Conservation (phyloP, 2,797 vertebrate genomes). For the Darevskia mixta region DNA sequence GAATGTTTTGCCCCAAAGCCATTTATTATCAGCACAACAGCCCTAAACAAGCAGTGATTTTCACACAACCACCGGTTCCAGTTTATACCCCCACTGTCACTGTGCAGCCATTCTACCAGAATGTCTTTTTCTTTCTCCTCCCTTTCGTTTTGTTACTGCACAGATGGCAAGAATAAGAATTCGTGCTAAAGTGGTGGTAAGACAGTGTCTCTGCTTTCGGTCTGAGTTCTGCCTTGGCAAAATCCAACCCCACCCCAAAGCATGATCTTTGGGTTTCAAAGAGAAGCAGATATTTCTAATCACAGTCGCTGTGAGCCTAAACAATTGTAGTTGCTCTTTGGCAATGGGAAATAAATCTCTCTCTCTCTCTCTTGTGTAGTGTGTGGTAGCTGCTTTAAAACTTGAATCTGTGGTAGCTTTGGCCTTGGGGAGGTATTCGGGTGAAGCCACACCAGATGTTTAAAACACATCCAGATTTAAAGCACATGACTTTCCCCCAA, state of each 20-base stretch:
- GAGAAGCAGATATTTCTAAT: neutral
- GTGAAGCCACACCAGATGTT: too few relatives aligned
- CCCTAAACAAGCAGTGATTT: constrained; percentile 67
- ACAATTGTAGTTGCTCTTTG: neutral
- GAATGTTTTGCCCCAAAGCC: constrained; percentile 57
- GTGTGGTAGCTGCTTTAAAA: neutral
- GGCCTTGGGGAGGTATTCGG: neutral
- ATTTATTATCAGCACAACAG: constrained; percentile 68
- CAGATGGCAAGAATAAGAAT: constrained; percentile 75
- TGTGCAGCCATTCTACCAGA: constrained; percentile 68
- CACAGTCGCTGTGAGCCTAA: neutral
- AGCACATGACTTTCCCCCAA: too few relatives aligned
- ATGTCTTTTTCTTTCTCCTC: constrained; percentile 58
- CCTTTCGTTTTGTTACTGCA: constrained; percentile 69
- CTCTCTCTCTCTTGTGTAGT: neutral
- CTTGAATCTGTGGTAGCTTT: neutral
- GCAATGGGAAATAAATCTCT: neutral
- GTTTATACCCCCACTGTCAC: constrained; percentile 60
- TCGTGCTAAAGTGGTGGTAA: constrained; percentile 63
- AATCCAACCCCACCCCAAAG: neutral
- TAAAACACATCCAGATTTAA: too few relatives aligned
- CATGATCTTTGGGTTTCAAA: neutral
- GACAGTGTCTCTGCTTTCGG: neutral
- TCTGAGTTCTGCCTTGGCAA: neutral
- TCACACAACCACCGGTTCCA: constrained; percentile 62